Evolutionary conservation across 2,888 invertebrate genomes (phyloP), one percentile per base, ranked within the genome.

Genomic region (Lepidocyrtoides sp.): DNA sequence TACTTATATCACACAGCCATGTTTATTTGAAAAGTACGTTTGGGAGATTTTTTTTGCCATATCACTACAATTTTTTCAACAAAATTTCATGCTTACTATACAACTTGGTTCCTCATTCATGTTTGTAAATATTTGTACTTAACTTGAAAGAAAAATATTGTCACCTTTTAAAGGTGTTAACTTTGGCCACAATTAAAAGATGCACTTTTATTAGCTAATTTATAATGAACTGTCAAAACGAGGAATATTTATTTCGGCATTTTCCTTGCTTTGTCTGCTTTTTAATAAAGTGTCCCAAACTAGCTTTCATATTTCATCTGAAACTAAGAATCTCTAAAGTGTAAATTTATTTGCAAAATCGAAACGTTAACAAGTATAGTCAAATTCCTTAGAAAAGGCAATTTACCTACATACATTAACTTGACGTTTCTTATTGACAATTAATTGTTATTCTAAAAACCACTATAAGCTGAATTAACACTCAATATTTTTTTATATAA

Each of bases 121-220:
- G n/a, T 54, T 60, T 77, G 41, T 29, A 36, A 60, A 63, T 66
- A 86, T 63, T 77, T 63, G 57, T 77, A 60, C 23, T 79, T 86
- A 29, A 44, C 77, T 60, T 66, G 20, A 60, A 60, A 20, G 48
- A 57, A 81, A 88, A 81, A 88, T 54, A n/a, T n/a, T 69, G 88
- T 88, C 88, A 81, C 20, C 66, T 41, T 69, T 54, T 88, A 66
- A 63, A 82, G 89, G 72, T 89, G 82, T 75, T 57, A 82, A 57
- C 82, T 69, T 81, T 81, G 82, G 41, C 48, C 82, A 81, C 89
- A 72, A 82, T 89, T 82, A 81, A 89, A 89, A 72, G 81, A 89
- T 36, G 36, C 54, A 79, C 72, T 72, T 81, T 82, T 82, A 75
- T 82, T 81, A 60, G 82, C 29, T 89, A 66, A 89, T 89, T 66